Percentiles rank a stretch among this genome's conserved stretches.
Conservation (phyloP, 2,113 vertebrate species). For the Odontophorus gujanensis region DNA sequence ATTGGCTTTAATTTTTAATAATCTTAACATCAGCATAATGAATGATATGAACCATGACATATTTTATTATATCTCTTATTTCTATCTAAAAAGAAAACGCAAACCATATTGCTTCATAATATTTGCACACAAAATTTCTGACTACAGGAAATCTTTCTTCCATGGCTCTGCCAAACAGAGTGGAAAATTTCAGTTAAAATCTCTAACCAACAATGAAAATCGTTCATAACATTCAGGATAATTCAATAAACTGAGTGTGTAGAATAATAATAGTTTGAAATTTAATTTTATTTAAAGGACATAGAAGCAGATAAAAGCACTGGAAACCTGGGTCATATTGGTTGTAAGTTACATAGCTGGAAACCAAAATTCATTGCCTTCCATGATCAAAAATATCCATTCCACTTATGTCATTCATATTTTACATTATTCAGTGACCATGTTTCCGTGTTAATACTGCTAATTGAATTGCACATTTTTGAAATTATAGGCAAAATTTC, state of each 20-base stretch:
- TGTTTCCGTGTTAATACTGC: background rate
- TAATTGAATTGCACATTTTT: background rate
- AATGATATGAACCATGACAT: background rate
- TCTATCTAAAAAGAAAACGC: background rate
- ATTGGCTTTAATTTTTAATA: background rate
- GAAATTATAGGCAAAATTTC: background rate
- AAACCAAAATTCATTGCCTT: background rate
- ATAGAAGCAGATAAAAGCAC: background rate
- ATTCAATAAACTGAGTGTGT: background rate
- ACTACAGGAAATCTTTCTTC: background rate
- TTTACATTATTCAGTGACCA: background rate
- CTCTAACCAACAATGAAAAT: background rate
- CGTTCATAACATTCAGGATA: background rate
- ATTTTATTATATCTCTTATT: background rate
- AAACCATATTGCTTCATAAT: background rate
- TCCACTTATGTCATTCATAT: background rate
- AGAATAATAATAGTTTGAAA: background rate
- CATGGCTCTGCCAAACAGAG: background rate
- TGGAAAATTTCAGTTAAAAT: background rate
- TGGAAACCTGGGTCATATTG: background rate
- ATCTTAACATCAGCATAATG: background rate
- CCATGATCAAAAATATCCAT: background rate
- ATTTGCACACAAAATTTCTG: background rate
- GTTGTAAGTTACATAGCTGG: background rate
- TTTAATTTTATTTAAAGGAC: background rate